phyloP scores from a whole-genome alignment of 2,113 vertebrate species.

The Sus scrofa region DNA sequence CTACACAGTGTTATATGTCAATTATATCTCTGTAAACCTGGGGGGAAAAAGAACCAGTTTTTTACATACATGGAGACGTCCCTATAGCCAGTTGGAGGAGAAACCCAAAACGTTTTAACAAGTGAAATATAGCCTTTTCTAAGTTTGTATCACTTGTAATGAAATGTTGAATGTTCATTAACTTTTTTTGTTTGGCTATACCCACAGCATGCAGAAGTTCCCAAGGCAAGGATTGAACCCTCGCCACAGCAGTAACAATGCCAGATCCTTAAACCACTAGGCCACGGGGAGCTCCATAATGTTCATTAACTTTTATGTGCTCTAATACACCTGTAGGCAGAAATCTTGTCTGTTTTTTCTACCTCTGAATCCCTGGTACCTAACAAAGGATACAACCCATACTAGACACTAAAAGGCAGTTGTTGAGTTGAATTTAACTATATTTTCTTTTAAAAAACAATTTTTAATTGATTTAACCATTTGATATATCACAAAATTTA shows the following conservation, averaged over 20 bases:
- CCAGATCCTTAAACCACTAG: background rate
- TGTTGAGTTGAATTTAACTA: background rate
- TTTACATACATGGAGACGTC: background rate
- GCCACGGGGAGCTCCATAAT: background rate
- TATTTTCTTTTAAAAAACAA: background rate
- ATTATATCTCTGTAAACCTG: background rate
- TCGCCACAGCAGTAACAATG: background rate
- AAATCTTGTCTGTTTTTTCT: background rate
- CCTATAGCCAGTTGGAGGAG: background rate
- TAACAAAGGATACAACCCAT: background rate
- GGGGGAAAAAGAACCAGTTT: background rate
- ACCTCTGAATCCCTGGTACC: background rate
- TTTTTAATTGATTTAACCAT: background rate
- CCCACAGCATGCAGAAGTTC: too few relatives aligned
- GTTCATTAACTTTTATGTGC: background rate
- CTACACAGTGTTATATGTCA: background rate
- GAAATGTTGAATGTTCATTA: background rate
- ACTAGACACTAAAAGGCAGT: background rate
- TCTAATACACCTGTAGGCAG: background rate
- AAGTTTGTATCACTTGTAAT: background rate
- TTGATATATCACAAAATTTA: background rate
- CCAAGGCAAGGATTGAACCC: background rate
- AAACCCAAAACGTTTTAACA: background rate
- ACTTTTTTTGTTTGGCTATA: too few relatives aligned
- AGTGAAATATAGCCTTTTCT: background rate